Evolutionary conservation across 2,797 vertebrate genomes (phyloP), one percentile per base, ranked within the genome.

Genomic region (Pelobates cultripes): DNA sequence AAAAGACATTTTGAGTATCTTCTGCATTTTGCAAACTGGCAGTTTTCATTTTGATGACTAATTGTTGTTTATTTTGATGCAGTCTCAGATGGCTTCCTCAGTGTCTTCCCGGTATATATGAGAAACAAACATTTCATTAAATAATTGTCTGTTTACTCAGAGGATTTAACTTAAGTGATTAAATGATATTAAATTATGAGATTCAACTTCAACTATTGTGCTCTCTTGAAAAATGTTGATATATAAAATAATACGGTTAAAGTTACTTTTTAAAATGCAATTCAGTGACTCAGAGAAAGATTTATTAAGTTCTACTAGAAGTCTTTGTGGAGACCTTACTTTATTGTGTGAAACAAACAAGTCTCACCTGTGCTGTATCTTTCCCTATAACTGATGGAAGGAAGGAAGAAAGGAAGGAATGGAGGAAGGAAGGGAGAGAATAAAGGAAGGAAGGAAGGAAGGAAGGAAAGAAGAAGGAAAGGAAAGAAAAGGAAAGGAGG

Each of bases 31-130:
- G 0, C 15, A 85, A 81, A 78, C 80, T 83, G 85, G 43, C 2
- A 72, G 55, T 87, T 89, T 88, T 85, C 0, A 0, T 86, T 87
- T 73, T 74, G 79, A 83, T 75, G 86, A 81, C 74, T 76, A 81
- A 85, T 70, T 87, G 66, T 66, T 80, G 9, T 78, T 88, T 86
- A 86, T 83, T 81, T 83, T 79, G 76, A 83, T 47, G 17, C 40
- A 28, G 76, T 83, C 76, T 75, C 77, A 17, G 61, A 63, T 63
- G 43, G 76, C 76, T 73, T 83, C 53, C 43, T 74, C 44, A 61
- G 71, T 40, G 60, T 83, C 12, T 60, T 43, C 66, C 43, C 55
- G 41, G 40, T 60, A 67, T 73, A 70, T 44, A 69, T 4, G 5
- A 77, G 60, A 73, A 80, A 44, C 61, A 77, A 78, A 78, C 71